Conservation (phyloP, 2,888 invertebrate genomes). For the Drosophila formosana region DNA sequence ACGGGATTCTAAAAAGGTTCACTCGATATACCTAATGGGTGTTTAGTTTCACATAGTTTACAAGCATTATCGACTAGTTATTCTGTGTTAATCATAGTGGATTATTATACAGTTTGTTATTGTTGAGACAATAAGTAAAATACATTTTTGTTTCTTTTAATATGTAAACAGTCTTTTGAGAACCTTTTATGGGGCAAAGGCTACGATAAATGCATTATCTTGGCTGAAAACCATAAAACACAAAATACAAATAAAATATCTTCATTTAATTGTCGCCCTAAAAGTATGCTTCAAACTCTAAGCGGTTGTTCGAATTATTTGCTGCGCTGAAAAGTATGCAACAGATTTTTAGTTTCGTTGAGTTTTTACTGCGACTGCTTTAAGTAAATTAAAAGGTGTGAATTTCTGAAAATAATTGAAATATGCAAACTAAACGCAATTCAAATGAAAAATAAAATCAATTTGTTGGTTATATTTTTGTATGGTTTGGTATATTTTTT, state of each 20-base stretch:
- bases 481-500: slow-evolving; percentile 29
- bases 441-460: slow-evolving; percentile 45
- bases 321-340: slow-evolving; percentile 38
- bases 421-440: neutral
- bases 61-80: slow-evolving; percentile 55
- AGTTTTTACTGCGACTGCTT: neutral
- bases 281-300: slow-evolving; percentile 30
- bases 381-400: neutral
- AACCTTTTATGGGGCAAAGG: slow-evolving; percentile 60
- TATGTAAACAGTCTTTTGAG: slow-evolving; percentile 78
- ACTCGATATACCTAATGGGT: slow-evolving; percentile 80
- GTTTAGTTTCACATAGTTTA: slow-evolving; percentile 66
- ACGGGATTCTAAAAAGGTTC: slow-evolving; percentile 59
- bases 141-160: slow-evolving; percentile 42
- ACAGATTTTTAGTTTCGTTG: slow-evolving; percentile 11
- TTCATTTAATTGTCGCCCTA: neutral
- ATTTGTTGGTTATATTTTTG: slow-evolving; percentile 33
- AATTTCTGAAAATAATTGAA: neutral
- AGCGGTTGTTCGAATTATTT: neutral
- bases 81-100: slow-evolving; percentile 22
- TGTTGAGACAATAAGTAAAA: slow-evolving; percentile 59
- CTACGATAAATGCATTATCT: slow-evolving; percentile 60
- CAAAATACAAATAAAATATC: neutral
- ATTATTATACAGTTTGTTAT: slow-evolving; percentile 54
- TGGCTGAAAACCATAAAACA: neutral